These are phyloP conservation scores for Gasterosteus nipponicus DNA, from an alignment of 2,113 vertebrate genomes.

Conservation along the genomic window DNA sequence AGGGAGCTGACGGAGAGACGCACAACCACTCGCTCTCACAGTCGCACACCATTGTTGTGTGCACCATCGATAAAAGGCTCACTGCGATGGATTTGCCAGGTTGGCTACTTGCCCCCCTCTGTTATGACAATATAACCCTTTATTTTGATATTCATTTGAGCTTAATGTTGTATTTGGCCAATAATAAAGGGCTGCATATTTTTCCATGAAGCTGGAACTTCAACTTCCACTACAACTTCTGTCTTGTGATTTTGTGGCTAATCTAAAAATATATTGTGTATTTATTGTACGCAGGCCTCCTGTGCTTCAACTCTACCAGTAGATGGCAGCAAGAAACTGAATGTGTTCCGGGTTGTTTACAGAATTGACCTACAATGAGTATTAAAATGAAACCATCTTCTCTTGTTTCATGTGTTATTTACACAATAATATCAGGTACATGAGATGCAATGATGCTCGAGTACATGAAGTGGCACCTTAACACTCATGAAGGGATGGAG, in stretches of 20 bases:
- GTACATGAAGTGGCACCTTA: background rate
- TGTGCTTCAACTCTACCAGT: conserved; percentile 25
- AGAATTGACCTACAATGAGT: background rate
- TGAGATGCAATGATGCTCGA: background rate
- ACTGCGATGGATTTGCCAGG: conserved; percentile 1
- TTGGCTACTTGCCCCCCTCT: background rate
- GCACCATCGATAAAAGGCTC: background rate
- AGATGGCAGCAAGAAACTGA: conserved; percentile 62
- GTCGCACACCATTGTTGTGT: no score
- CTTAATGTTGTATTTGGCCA: background rate
- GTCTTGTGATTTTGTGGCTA: conserved; percentile 4
- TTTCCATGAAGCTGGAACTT: background rate
- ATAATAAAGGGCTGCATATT: background rate
- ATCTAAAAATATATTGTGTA: conserved; percentile 22
- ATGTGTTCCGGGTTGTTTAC: background rate
- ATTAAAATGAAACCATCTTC: background rate
- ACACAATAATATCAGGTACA: background rate
- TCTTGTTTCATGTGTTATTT: background rate
- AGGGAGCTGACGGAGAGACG: no score
- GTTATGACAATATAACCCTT: background rate
- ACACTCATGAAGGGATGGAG: background rate
- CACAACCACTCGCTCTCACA: no score
- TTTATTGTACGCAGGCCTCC: background rate
- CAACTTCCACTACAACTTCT: background rate
- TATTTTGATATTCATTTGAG: background rate